Evolutionary conservation across 2,797 vertebrate species (phyloP).

Genomic region (Malurus splendens): DNA sequence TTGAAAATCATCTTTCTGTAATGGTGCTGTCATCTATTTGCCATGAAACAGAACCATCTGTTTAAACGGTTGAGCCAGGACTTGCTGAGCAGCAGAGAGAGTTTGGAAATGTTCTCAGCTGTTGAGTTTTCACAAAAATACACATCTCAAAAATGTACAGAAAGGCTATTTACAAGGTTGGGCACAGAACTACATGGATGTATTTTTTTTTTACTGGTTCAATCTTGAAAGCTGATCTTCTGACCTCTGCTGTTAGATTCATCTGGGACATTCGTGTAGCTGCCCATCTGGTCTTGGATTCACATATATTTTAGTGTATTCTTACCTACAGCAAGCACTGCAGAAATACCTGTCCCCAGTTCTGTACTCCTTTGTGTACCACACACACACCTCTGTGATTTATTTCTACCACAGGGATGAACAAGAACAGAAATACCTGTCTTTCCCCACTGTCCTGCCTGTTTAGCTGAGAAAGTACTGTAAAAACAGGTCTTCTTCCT

Average conservation of each 20-base stretch:
- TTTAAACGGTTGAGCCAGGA: not conserved
- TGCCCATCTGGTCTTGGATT: not conserved
- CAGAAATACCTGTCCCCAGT: not conserved
- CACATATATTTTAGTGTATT: not conserved
- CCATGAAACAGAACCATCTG: not conserved
- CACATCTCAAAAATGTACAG: not conserved
- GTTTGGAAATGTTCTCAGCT: not conserved
- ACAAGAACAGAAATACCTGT: not conserved
- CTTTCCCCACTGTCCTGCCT: not conserved
- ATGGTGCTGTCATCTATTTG: not conserved
- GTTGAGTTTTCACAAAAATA: not conserved
- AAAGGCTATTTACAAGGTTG: not conserved
- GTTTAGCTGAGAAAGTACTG: not conserved
- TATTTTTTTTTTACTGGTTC: not conserved
- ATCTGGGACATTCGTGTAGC: not conserved
- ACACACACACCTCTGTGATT: not conserved
- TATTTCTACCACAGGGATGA: not conserved
- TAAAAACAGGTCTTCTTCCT: not conserved
- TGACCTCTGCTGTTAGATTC: not conserved
- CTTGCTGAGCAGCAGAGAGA: not conserved
- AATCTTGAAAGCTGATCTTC: not conserved
- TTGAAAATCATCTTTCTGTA: not conserved
- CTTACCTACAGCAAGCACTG: not conserved
- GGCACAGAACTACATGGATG: rapidly evolving
- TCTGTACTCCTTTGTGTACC: not conserved